A percentile compares a stretch with the other conserved stretches of the same genome.
Evolutionary conservation across 2,888 invertebrate genomes (phyloP).

Genomic region (Steromphala cineraria): DNA sequence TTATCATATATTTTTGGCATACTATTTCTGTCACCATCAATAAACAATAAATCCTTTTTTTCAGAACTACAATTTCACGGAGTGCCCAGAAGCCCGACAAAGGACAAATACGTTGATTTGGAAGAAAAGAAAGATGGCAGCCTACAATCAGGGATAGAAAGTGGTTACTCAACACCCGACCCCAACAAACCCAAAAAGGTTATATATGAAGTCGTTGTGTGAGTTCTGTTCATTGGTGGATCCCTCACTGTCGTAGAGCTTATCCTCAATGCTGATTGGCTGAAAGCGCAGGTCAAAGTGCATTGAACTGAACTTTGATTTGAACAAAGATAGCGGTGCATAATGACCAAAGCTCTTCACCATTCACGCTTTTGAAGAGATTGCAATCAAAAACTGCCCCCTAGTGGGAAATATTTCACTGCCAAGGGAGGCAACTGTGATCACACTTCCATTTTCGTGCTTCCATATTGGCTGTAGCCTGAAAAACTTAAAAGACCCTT

Average conservation of each 20-base stretch:
- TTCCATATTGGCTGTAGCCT: constrained; percentile 3
- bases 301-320: too few relatives aligned
- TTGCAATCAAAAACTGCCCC: neutral
- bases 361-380: neutral
- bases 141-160: constrained; percentile 57
- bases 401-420: neutral
- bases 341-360: too few relatives aligned
- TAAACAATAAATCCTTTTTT: neutral
- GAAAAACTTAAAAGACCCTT: neutral
- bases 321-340: too few relatives aligned
- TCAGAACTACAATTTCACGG: constrained; percentile 47
- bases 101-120: constrained; percentile 58
- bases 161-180: constrained; percentile 65
- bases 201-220: constrained; percentile 73
- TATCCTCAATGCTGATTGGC: constrained; percentile 15
- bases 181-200: constrained; percentile 71
- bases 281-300: neutral
- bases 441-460: constrained; percentile 5
- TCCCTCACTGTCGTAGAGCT: constrained; percentile 6
- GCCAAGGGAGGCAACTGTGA: constrained; percentile 17
- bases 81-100: constrained; percentile 55
- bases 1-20: too few relatives aligned
- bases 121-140: constrained; percentile 47
- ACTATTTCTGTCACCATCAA: too few relatives aligned
- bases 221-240: constrained; percentile 33